These are phyloP conservation scores for Acrobasis suavella DNA, from an alignment of 2,888 invertebrate genomes.

Conservation along the genomic window DNA sequence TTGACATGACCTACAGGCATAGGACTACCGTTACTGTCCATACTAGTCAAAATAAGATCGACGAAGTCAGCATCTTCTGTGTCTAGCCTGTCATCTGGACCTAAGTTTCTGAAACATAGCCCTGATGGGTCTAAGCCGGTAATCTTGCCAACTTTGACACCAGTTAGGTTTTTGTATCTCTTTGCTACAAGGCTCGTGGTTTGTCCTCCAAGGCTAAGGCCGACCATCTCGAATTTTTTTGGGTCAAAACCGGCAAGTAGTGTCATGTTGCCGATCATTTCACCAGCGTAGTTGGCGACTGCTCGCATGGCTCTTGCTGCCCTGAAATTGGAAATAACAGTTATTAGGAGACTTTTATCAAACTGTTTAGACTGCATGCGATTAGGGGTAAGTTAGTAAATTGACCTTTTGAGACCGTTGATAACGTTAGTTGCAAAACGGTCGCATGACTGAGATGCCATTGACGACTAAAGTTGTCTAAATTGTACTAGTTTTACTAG, in stretches of 20 bases:
- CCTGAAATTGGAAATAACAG: conserved; percentile 44
- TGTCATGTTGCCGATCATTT: conserved; percentile 56
- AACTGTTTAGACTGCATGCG: too few species aligned
- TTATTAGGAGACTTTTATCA: too few species aligned
- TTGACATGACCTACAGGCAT: conserved; percentile 63
- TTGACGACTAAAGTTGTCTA: too few species aligned
- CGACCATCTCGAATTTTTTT: conserved; percentile 54
- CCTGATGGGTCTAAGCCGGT: conserved; percentile 64
- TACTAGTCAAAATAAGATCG: conserved; percentile 57
- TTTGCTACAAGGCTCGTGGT: conserved; percentile 64
- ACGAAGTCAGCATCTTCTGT: conserved; percentile 63
- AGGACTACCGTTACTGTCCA: conserved; percentile 64
- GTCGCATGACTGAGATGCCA: too few species aligned
- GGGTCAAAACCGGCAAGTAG: conserved; percentile 52
- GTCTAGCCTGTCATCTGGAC: conserved; percentile 58
- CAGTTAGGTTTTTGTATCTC: conserved; percentile 50
- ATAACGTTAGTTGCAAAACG: too few species aligned
- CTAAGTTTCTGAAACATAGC: conserved; percentile 63
- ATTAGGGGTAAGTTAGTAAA: too few species aligned
- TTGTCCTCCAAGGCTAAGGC: conserved; percentile 62
- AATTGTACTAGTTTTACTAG: too few species aligned
- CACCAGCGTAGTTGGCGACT: conserved; percentile 53
- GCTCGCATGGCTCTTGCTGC: conserved; percentile 52
- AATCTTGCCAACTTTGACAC: conserved; percentile 50
- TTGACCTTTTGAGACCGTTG: too few species aligned